Evolutionary conservation across 1,140 invertebrate genomes (phyloP), one percentile per base, ranked within the genome.

Genomic region (Idris sp.): DNA sequence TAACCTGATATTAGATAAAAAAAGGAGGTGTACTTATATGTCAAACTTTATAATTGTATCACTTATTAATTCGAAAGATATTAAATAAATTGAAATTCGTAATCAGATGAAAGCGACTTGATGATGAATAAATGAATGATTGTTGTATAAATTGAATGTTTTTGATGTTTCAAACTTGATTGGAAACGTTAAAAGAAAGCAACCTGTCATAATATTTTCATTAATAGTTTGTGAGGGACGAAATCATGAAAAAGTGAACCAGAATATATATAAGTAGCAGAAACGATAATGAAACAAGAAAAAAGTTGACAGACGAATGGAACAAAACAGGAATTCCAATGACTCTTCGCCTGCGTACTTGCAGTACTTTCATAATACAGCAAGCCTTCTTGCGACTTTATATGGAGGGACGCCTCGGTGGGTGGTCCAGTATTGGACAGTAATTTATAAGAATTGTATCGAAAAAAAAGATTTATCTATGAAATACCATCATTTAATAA

Each of bases 341-440:
- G 53, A 65, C n/a, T n/a, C 59, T 54, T 15, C 9, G 22, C 36
- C 67, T 58, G 44, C 74, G 74, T 79, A 79, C 75, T 43, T 43
- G 35, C 25, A 31, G 51, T 58, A 49, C 44, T 43, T 51, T 28
- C 53, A 58, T 68, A 58, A 58, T 68, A 77, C 35, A 58, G 76
- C 73, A 38, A 68, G 69, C 54, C 65, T 64, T 67, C 77, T 59
- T 73, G 75, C 79, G 77, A 77, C 79, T 84, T 84, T 85, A 86
- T 86, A 86, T 84, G 85, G 84, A 85, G 79, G 81, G 79, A 82
- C 75, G 79, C 80, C 78, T 74, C 81, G 78, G 82, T 87, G 84
- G 85, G 85, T 87, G 85, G 85, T 87, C 85, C 78, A 62, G 75
- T 67, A 74, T 61, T 76, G 78, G 68, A 82, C 65, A 72, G 76